These are phyloP conservation scores for Zoroaster sp. DNA, from an alignment of 53 echinoderm and acorn worm species.

Conservation along the genomic window DNA sequence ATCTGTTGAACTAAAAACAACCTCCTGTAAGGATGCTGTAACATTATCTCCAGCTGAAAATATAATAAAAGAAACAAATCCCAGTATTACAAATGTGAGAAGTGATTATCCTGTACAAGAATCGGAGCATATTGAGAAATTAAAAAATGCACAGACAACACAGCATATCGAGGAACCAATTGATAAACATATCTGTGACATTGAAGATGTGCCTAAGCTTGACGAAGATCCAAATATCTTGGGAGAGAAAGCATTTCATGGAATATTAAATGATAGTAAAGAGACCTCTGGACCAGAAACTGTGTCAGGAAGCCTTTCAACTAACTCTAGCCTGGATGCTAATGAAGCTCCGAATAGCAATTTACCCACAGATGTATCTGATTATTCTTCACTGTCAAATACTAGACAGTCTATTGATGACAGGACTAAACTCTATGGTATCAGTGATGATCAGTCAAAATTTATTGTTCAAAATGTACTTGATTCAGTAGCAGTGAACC, in stretches of 20 bases:
- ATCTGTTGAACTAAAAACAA: neutral
- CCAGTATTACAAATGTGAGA: neutral
- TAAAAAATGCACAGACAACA: neutral
- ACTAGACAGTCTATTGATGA: conserved; percentile 13
- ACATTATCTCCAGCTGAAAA: neutral
- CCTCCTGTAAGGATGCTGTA: neutral
- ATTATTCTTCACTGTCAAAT: neutral
- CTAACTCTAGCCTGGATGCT: neutral
- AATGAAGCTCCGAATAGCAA: neutral
- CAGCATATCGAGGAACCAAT: neutral
- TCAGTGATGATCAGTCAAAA: neutral
- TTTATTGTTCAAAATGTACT: neutral
- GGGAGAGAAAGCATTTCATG: neutral
- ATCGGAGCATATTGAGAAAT: neutral
- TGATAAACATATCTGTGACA: neutral
- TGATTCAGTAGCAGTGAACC: neutral
- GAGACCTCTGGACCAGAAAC: neutral
- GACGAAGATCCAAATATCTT: neutral
- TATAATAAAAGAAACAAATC: neutral
- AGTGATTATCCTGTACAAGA: neutral
- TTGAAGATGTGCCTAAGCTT: neutral
- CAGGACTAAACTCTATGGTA: neutral
- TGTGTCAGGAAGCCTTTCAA: conserved; percentile 11
- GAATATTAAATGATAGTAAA: neutral
- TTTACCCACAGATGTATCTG: neutral